Evolutionary conservation across 2,888 invertebrate genomes (phyloP).

Genomic region (Trachelus troglodyta): DNA sequence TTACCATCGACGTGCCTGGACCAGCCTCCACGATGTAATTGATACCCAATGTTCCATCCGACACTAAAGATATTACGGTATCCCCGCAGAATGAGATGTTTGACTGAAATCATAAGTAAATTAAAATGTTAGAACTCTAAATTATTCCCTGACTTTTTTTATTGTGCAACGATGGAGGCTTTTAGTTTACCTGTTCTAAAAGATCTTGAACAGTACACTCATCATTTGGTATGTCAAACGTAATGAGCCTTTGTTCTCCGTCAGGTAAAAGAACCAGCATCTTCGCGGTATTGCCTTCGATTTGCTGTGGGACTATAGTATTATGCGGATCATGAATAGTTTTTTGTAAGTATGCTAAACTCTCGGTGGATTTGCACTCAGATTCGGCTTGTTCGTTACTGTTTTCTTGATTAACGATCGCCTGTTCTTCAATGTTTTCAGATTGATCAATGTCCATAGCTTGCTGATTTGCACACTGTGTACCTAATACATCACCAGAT

Average conservation of each 20-base stretch:
- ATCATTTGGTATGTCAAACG: conserved; percentile 84
- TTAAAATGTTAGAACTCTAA: conserved; percentile 6
- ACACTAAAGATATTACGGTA: conserved; percentile 80
- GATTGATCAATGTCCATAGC: conserved; percentile 32
- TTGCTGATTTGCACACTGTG: conserved; percentile 16
- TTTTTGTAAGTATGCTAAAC: conserved; percentile 54
- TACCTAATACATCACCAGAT: neutral
- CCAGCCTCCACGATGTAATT: conserved; percentile 85
- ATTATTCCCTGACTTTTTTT: neutral
- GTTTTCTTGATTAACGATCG: conserved; percentile 32
- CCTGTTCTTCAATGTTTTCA: conserved; percentile 30
- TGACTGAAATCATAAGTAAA: conserved; percentile 67
- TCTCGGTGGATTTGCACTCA: conserved; percentile 44
- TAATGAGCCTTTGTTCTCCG: conserved; percentile 84
- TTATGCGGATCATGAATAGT: conserved; percentile 54
- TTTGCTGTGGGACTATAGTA: conserved; percentile 59
- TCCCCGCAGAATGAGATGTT: conserved; percentile 77
- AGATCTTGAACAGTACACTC: conserved; percentile 86
- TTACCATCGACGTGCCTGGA: conserved; percentile 26
- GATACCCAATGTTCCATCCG: conserved; percentile 79
- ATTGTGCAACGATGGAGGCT: neutral
- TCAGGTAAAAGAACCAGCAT: conserved; percentile 83
- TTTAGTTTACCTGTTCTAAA: conserved; percentile 75
- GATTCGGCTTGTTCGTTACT: conserved; percentile 36
- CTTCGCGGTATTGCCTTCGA: conserved; percentile 73